Percentiles rank a stretch among this genome's conserved stretches.
phyloP scores from a whole-genome alignment of 2,113 vertebrate species.

The Cephalopterus ornatus region DNA sequence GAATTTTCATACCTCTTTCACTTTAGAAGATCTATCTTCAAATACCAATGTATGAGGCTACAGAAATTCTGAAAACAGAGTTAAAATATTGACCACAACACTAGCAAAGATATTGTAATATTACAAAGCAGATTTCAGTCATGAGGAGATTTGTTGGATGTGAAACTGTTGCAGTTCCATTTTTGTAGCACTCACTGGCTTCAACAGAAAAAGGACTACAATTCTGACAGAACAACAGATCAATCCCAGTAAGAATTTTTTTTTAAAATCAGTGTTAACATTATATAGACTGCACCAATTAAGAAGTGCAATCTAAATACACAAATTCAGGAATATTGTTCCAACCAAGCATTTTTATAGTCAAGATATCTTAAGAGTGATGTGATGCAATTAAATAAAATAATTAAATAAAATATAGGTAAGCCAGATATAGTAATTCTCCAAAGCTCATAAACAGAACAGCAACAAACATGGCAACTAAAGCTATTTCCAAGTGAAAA shows the following conservation, averaged over 20 bases:
- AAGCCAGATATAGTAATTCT: background rate
- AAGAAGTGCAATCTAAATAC: background rate
- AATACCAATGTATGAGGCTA: background rate
- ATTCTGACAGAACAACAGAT: background rate
- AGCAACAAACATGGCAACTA: background rate
- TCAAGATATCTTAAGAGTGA: background rate
- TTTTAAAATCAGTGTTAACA: background rate
- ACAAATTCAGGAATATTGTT: background rate
- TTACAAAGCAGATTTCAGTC: background rate
- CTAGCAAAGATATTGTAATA: background rate
- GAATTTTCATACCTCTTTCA: background rate
- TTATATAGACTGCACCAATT: background rate
- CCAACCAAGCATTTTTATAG: background rate
- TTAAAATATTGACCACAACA: background rate
- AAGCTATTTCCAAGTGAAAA: background rate
- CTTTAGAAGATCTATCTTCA: background rate
- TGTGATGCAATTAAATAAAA: background rate
- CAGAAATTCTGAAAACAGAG: background rate
- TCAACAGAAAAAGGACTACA: background rate
- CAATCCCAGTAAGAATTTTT: background rate
- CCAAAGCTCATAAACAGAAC: background rate
- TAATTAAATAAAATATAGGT: background rate
- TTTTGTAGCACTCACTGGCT: background rate
- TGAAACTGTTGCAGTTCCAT: background rate
- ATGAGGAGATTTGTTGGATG: background rate